Evolutionary conservation across 2,113 vertebrate genomes (phyloP).

Genomic region (Podarcis raffonei): DNA sequence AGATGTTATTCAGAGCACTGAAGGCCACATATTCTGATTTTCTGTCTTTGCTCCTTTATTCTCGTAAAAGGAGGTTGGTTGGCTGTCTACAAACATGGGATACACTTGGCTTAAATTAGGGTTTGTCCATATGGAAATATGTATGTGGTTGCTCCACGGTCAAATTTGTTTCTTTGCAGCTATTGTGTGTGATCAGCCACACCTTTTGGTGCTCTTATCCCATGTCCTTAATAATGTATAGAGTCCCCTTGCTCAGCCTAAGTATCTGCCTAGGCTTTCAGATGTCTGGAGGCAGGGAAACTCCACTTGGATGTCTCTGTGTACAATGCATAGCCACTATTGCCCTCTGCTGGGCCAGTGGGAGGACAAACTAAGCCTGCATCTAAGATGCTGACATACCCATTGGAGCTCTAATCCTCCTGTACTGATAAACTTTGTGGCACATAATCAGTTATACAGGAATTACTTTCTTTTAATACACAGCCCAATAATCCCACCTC

Average conservation of each 20-base stretch:
- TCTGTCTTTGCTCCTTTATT: background rate
- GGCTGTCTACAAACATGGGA: background rate
- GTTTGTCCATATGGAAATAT: background rate
- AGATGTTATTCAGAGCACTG: background rate
- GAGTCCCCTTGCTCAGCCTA: background rate
- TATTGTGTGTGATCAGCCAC: background rate
- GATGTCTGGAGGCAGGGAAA: background rate
- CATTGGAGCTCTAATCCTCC: background rate
- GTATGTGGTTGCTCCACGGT: background rate
- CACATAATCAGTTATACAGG: background rate
- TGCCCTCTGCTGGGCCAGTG: background rate
- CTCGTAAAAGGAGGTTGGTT: background rate
- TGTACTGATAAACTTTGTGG: background rate
- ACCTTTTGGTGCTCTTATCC: background rate
- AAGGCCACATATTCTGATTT: background rate
- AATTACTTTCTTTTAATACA: constrained; percentile 3
- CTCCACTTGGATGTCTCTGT: background rate
- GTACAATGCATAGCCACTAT: background rate
- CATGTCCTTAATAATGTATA: background rate
- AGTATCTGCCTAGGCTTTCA: background rate
- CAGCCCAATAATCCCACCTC: background rate
- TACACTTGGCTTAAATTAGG: background rate
- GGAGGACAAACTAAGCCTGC: background rate
- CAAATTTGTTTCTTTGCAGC: background rate
- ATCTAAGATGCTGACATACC: background rate